A percentile compares a stretch with the other conserved stretches of the same genome.
These are phyloP conservation scores for Cathartes aura DNA, from an alignment of 2,113 vertebrate genomes.

Conservation along the genomic window DNA sequence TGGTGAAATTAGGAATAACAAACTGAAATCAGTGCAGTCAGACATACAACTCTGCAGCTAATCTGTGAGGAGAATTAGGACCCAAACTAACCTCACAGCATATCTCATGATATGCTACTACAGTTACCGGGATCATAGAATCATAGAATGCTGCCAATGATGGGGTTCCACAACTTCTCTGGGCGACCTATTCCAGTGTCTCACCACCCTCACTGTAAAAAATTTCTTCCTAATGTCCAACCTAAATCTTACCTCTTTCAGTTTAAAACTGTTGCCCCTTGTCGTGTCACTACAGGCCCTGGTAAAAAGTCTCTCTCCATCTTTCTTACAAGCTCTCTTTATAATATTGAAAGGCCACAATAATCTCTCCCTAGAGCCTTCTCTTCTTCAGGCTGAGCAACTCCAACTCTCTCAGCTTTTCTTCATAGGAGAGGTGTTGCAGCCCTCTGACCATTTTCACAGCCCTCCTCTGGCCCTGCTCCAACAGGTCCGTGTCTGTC, in stretches of 20 bases:
- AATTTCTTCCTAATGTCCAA: neutral
- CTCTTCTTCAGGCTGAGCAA: neutral
- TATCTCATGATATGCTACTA: neutral
- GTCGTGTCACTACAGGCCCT: neutral
- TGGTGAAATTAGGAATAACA: neutral
- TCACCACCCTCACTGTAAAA: neutral
- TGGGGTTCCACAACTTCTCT: neutral
- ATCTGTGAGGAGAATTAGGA: neutral
- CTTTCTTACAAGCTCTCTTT: neutral
- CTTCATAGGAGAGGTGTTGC: neutral
- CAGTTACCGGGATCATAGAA: neutral
- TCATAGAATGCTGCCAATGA: neutral
- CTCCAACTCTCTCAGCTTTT: neutral
- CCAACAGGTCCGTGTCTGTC: rapidly evolving
- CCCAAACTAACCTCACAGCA: neutral
- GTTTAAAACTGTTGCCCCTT: neutral
- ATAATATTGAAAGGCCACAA: neutral
- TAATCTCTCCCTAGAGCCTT: neutral
- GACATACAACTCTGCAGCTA: neutral
- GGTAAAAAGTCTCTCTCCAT: neutral
- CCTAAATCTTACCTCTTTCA: neutral
- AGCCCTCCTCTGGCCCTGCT: rapidly evolving
- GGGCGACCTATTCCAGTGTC: neutral
- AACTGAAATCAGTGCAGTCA: neutral
- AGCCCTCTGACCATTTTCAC: neutral